Conservation (phyloP, 2,888 invertebrate genomes). For the Synanthedon andrenaeformis region DNA sequence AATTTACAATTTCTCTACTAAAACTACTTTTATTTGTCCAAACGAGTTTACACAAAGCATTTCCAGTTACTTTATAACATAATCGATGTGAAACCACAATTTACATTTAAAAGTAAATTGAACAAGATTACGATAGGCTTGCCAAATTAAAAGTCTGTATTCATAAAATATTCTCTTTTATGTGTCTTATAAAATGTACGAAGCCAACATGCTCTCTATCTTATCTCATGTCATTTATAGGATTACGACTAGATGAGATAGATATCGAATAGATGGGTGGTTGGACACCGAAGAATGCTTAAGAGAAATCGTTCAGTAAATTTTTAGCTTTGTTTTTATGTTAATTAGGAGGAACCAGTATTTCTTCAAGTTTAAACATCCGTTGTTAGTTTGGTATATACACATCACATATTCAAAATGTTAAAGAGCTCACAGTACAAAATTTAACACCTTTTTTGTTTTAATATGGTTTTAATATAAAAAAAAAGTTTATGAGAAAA, state of each 20-base stretch:
- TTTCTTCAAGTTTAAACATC: constrained; percentile 46
- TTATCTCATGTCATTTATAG: constrained; percentile 67
- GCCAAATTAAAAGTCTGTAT: neutral
- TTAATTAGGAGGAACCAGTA: constrained; percentile 53
- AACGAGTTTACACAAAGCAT: too few species aligned
- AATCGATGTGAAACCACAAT: neutral
- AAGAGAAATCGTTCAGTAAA: constrained; percentile 59
- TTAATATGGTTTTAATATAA: too few species aligned
- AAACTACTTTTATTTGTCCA: too few species aligned
- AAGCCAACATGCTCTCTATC: constrained; percentile 31
- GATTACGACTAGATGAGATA: constrained; percentile 62
- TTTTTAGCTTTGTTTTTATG: constrained; percentile 65
- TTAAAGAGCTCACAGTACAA: neutral
- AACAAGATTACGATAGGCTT: neutral
- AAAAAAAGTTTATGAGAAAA: neutral
- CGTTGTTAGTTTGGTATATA: constrained; percentile 41
- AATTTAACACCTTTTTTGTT: too few species aligned
- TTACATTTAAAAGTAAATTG: neutral
- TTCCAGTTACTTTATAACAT: neutral
- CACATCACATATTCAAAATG: constrained; percentile 22
- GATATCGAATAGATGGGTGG: constrained; percentile 54
- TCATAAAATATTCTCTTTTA: neutral
- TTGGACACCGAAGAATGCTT: constrained; percentile 48
- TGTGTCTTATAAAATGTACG: constrained; percentile 22
- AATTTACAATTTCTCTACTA: too few species aligned